Percentiles rank a stretch among this genome's conserved stretches.
These are phyloP conservation scores for Muscicapa striata DNA, from an alignment of 2,797 vertebrate species.

Conservation along the genomic window DNA sequence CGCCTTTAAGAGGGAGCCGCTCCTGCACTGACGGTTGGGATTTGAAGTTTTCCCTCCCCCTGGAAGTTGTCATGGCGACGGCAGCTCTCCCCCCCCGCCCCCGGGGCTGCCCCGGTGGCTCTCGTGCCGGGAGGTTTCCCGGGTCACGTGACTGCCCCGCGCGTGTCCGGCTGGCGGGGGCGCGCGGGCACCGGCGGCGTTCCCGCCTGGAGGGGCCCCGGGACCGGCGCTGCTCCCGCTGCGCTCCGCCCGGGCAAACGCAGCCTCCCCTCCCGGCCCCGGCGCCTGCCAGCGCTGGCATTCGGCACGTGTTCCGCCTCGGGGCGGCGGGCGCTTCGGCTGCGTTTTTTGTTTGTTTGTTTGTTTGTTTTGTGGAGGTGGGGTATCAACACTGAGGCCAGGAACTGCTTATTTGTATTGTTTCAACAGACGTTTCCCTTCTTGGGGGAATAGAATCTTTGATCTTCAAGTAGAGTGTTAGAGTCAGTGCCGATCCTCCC, in stretches of 20 bases:
- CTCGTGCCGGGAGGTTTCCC: neutral
- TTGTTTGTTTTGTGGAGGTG: neutral
- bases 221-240: neutral
- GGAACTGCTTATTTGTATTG: neutral
- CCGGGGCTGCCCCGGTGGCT: constrained; percentile 4
- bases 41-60: constrained; percentile 81
- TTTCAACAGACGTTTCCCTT: neutral
- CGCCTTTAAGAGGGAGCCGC: constrained; percentile 78
- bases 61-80: constrained; percentile 69
- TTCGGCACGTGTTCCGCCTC: neutral
- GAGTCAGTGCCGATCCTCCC: neutral
- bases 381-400: neutral
- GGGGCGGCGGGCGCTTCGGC: neutral
- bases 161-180: neutral
- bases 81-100: neutral
- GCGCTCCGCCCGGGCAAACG: neutral
- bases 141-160: neutral
- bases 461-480: neutral
- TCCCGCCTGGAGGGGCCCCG: neutral
- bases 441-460: neutral
- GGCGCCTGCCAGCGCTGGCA: neutral
- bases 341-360: neutral
- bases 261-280: neutral
- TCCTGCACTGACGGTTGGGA: constrained; percentile 82
- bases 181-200: neutral